A percentile compares a stretch with the other conserved stretches of the same genome.
Evolutionary conservation across 2,797 vertebrate genomes (phyloP).

Genomic region (Tolypeutes matacus): DNA sequence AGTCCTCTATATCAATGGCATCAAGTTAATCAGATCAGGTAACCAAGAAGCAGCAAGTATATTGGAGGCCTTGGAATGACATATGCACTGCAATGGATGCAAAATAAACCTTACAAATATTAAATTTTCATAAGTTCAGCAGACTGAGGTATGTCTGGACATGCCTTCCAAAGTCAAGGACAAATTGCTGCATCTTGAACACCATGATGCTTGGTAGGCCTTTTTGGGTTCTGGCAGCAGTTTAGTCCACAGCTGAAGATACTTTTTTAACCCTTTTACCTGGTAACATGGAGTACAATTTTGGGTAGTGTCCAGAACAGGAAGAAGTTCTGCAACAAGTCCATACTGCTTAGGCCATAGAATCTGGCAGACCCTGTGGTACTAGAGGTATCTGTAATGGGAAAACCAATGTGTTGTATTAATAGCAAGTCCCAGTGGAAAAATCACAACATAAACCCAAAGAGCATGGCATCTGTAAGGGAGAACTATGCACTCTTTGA

Average conservation of each 20-base stretch:
- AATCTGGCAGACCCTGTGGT: not conserved
- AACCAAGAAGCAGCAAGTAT: not conserved
- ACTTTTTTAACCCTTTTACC: not conserved
- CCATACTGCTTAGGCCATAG: not conserved
- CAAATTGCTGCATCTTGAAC: not conserved
- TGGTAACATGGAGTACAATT: not conserved
- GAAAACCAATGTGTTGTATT: not conserved
- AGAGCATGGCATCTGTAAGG: not conserved
- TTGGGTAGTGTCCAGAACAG: not conserved
- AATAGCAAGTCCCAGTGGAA: not conserved
- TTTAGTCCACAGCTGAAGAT: not conserved
- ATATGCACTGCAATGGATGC: not conserved
- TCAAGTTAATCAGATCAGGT: not conserved
- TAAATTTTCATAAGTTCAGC: not conserved
- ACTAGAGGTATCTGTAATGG: not conserved
- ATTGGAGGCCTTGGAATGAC: not conserved
- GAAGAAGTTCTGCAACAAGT: not conserved
- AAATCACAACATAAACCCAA: not conserved
- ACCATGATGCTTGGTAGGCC: not conserved
- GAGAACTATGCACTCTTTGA: not conserved
- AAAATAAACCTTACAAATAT: not conserved
- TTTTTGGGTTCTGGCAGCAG: not conserved
- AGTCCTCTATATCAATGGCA: not conserved
- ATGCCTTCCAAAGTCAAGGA: not conserved
- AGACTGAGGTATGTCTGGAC: not conserved